Evolutionary conservation across 2,888 invertebrate genomes (phyloP), one percentile per base, ranked within the genome.

Genomic region (Caenorhabditis sp.): DNA sequence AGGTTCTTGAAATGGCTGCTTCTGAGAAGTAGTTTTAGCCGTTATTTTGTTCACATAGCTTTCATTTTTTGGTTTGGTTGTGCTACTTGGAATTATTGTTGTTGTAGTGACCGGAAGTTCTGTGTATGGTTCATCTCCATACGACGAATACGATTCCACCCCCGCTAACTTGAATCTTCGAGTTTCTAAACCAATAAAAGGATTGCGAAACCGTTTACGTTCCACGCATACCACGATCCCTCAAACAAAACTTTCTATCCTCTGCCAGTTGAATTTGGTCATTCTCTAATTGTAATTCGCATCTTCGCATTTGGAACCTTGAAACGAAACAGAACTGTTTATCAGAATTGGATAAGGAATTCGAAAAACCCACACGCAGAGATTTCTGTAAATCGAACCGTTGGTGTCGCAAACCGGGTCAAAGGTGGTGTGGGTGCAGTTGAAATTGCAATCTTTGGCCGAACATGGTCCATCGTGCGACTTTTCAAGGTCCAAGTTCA

Each of bases 391-490:
- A 5, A 86, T 85, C 15, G 79, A 81, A 6, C 85, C 85, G n/a
- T 79, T 65, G 24, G 77, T 84, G 67, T 89, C 89, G 61, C 89
- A 89, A 26, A 90, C 83, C 13, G 86, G 87, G 5, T 85, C 84
- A n/a, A 76, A 72, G 9, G 61, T 40, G 6, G 60, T 76, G 61
- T 84, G 71, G 3, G 85, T 71, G 64, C 88, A 88, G 24, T 80
- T 71, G 35, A 78, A 80, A 32, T 70, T 72, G 67, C 88, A 88
- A 2, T 72, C 51, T 44, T 61, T 65, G 0, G 20, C 18, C 0
- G 47, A 11, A 55, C 85, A 85, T 18, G 62, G 58, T 35, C 86
- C 82, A 61, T 77, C 68, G 60, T 85, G 65, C 2, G 68, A 9
- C 56, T 77, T 82, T 32, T 32, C 24, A 0, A 69, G 13, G 0